Percentiles rank a stretch among this genome's conserved stretches.
Evolutionary conservation across 2,113 vertebrate genomes (phyloP).

Genomic region (Pelecanoides urinatrix): DNA sequence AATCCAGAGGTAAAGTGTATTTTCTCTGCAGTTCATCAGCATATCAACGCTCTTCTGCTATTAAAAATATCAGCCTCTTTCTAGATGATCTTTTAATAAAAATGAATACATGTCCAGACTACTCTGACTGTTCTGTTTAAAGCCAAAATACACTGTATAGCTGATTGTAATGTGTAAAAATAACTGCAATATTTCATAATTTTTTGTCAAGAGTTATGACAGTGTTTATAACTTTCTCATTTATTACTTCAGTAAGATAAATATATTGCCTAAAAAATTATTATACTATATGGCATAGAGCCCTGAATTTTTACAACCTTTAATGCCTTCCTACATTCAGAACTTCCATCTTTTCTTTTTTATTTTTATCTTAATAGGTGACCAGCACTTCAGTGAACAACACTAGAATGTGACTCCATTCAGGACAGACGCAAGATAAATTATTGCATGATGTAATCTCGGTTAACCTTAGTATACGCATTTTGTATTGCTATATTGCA

Average conservation of each 20-base stretch:
- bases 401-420: neutral
- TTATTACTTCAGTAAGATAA: neutral
- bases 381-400: neutral
- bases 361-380: neutral
- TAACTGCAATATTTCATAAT: accelerated
- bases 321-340: neutral
- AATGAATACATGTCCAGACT: neutral
- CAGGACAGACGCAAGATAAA: neutral
- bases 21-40: neutral
- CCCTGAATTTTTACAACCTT: neutral
- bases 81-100: neutral
- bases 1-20: neutral
- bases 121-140: neutral
- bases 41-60: neutral
- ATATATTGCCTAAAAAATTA: neutral
- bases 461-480: neutral
- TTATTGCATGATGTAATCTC: neutral
- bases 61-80: neutral
- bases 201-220: neutral
- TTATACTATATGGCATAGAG: neutral
- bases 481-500: neutral
- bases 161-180: neutral
- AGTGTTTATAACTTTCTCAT: neutral
- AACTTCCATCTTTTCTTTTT: neutral
- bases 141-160: neutral